phyloP scores from a whole-genome alignment of 2,797 vertebrate genomes.

The Aplochiton taeniatus region DNA sequence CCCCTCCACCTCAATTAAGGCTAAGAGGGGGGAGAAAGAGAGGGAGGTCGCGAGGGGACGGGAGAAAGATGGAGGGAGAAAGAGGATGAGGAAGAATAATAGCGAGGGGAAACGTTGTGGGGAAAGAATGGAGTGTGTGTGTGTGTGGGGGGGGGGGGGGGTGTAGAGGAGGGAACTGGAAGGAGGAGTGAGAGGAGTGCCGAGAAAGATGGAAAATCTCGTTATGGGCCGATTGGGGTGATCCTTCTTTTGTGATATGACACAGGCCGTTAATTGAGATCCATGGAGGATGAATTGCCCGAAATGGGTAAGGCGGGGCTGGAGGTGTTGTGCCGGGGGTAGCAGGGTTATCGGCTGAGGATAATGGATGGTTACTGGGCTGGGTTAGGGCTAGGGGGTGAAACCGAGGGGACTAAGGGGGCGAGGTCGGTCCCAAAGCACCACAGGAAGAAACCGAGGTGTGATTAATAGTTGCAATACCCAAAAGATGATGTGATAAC shows the following conservation, averaged over 20 bases:
- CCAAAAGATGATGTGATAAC: neutral
- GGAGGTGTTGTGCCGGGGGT: neutral
- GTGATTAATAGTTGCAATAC: neutral
- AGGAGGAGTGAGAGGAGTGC: slow-evolving; percentile 46
- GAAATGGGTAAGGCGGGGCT: neutral
- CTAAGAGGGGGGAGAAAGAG: slow-evolving; percentile 27
- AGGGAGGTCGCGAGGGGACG: slow-evolving; percentile 7
- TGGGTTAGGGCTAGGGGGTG: neutral
- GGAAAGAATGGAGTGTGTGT: neutral
- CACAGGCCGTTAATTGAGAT: slow-evolving; percentile 39
- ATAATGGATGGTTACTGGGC: neutral
- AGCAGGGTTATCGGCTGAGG: neutral
- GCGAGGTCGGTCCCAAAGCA: neutral
- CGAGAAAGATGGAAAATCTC: slow-evolving; percentile 22
- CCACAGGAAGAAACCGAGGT: neutral
- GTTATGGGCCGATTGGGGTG: slow-evolving; percentile 30
- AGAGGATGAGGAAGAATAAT: neutral
- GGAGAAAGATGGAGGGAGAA: slow-evolving; percentile 18
- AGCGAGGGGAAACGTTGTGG: too few species aligned
- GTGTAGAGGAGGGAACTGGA: slow-evolving; percentile 56
- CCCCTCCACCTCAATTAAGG: slow-evolving; percentile 60
- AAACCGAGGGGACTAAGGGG: neutral
- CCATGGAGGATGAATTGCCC: slow-evolving; percentile 3
- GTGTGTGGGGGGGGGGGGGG: neutral
- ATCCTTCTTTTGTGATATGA: slow-evolving; percentile 34